These are phyloP conservation scores for Cricetomys ansorgei DNA, from an alignment of 2,113 vertebrate genomes.

Conservation along the genomic window DNA sequence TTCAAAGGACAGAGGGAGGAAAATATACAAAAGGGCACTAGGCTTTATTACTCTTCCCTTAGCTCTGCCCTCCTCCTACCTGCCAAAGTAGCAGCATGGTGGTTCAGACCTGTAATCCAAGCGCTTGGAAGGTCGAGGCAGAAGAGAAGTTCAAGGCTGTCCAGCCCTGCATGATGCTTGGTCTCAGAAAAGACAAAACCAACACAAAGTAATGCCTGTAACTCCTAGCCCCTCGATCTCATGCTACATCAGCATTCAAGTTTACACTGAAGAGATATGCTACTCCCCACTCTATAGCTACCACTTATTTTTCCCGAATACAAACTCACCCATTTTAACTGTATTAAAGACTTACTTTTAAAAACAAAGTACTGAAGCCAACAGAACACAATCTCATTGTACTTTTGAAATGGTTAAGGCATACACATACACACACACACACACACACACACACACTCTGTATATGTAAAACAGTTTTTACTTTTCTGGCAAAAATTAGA, in stretches of 20 bases:
- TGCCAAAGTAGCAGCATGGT: not conserved
- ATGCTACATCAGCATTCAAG: not conserved
- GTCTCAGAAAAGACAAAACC: not conserved
- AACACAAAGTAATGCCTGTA: not conserved
- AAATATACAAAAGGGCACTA: not conserved
- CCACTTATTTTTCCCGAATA: not conserved
- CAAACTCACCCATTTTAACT: not conserved
- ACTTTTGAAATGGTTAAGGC: not conserved
- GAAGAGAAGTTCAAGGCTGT: not conserved
- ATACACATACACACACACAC: not conserved
- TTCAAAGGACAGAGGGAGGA: not conserved
- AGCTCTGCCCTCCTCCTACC: not conserved
- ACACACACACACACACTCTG: not conserved
- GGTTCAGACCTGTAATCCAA: not conserved
- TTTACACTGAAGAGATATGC: not conserved
- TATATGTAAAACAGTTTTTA: not conserved
- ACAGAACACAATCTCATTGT: not conserved
- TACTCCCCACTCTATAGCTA: not conserved
- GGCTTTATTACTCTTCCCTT: not conserved
- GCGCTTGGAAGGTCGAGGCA: not conserved
- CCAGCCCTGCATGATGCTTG: not conserved
- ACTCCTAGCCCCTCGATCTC: not conserved
- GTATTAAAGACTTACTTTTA: slow-evolving; percentile 15
- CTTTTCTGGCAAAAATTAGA: slow-evolving; percentile 30
- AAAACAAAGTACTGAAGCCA: not conserved